Evolutionary conservation across 23 tunicate genomes (phyloP).

Genomic region (Halocynthia roretzi): DNA sequence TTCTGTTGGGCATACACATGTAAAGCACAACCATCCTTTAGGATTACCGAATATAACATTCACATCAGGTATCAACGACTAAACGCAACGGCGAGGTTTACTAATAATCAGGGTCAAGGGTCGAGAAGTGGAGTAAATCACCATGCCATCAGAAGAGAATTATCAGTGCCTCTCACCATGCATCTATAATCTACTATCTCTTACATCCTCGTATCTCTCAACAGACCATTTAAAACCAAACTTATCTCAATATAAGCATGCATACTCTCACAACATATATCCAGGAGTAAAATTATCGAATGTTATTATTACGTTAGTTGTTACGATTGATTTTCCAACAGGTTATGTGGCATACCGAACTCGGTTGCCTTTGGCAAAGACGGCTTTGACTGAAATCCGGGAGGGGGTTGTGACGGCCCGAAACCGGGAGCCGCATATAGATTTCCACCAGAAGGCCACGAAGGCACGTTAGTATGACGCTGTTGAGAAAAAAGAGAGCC

Average conservation of each 20-base stretch:
- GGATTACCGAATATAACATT: neutral
- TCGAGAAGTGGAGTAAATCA: neutral
- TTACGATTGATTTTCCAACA: constrained; percentile 73
- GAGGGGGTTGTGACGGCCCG: constrained; percentile 57
- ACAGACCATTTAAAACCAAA: constrained; percentile 1
- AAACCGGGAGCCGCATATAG: neutral
- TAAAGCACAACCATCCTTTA: too few relatives aligned
- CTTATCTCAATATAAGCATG: neutral
- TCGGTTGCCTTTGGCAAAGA: constrained; percentile 46
- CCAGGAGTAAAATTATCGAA: too few relatives aligned
- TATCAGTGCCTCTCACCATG: neutral
- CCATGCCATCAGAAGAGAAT: neutral
- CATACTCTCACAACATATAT: too few relatives aligned
- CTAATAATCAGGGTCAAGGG: neutral
- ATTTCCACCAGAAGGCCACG: constrained; percentile 13
- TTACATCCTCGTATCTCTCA: neutral
- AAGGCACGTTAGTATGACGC: constrained; percentile 25
- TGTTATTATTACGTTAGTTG: neutral
- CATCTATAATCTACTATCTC: neutral
- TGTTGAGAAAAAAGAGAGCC: constrained; percentile 8
- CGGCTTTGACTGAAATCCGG: constrained; percentile 71
- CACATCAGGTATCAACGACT: neutral
- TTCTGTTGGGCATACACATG: too few relatives aligned
- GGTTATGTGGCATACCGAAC: constrained; percentile 46
- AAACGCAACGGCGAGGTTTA: neutral